These are phyloP conservation scores for Trichopoda pennipes DNA, from an alignment of 2,888 invertebrate genomes.

Conservation along the genomic window DNA sequence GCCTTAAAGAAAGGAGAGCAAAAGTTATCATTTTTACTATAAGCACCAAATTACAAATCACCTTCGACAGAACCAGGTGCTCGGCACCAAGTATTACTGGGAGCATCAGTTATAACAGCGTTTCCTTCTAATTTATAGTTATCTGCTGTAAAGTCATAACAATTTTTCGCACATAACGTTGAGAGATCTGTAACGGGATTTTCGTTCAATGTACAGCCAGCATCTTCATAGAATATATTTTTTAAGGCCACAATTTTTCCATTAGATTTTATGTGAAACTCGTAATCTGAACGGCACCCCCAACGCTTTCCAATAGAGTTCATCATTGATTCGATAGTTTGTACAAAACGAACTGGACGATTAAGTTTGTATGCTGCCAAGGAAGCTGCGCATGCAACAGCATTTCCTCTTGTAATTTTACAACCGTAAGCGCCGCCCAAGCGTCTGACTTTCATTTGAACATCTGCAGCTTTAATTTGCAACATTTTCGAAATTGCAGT, in stretches of 20 bases:
- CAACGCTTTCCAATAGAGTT: constrained; percentile 85
- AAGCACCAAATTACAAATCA: background rate
- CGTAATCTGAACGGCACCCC: constrained; percentile 84
- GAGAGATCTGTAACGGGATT: constrained; percentile 73
- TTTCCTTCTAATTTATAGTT: constrained; percentile 85
- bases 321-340: constrained; percentile 88
- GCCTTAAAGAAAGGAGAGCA: constrained; percentile 66
- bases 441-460: constrained; percentile 86
- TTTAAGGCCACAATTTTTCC: constrained; percentile 86
- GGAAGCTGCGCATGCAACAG: constrained; percentile 85
- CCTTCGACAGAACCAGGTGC: constrained; percentile 84
- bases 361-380: constrained; percentile 83
- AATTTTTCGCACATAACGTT: constrained; percentile 80
- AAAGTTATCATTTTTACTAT: background rate
- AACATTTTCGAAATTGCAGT: constrained; percentile 83
- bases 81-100: constrained; percentile 86
- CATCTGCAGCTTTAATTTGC: constrained; percentile 83
- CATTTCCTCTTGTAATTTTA: constrained; percentile 85
- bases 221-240: constrained; percentile 82
- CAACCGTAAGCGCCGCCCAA: constrained; percentile 90
- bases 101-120: constrained; percentile 85
- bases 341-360: constrained; percentile 86
- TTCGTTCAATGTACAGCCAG: constrained; percentile 83
- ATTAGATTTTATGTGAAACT: constrained; percentile 83
- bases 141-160: constrained; percentile 83